Evolutionary conservation across 2,113 vertebrate genomes (phyloP).

Genomic region (Thunnus thynnus): DNA sequence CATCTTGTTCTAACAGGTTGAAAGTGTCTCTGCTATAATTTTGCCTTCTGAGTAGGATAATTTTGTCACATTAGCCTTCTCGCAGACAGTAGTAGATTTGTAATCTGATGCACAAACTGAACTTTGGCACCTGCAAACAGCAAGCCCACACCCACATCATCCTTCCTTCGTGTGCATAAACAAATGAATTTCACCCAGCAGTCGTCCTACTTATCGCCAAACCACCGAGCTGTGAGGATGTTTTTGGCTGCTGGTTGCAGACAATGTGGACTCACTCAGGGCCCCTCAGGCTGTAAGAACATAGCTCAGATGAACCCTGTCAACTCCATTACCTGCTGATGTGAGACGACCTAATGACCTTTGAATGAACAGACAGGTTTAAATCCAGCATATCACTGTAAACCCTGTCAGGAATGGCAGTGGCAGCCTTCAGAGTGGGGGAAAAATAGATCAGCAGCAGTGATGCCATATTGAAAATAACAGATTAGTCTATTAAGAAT

Average conservation of each 20-base stretch:
- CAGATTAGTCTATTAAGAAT: conserved; percentile 20
- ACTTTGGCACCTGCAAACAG: conserved; percentile 37
- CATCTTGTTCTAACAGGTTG: conserved; percentile 18
- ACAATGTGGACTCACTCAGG: conserved; percentile 41
- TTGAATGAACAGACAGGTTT: conserved; percentile 69
- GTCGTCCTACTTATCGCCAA: conserved; percentile 62
- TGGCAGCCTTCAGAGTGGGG: conserved; percentile 17
- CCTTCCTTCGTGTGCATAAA: conserved; percentile 58
- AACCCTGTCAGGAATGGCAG: conserved; percentile 47
- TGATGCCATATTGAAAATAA: conserved; percentile 22
- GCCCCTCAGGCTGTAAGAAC: conserved; percentile 69
- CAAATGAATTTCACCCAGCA: conserved; percentile 65
- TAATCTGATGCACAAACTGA: conserved; percentile 38
- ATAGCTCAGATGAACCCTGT: conserved; percentile 76
- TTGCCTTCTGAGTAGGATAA: conserved; percentile 10
- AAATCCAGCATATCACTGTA: conserved; percentile 56
- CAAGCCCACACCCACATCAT: conserved; percentile 22
- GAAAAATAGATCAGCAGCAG: conserved; percentile 11
- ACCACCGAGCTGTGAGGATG: conserved; percentile 57
- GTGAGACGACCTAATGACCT: conserved; percentile 80
- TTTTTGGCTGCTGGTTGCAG: conserved; percentile 68
- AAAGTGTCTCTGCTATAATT: neutral
- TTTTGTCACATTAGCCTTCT: conserved; percentile 46
- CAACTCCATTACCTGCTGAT: conserved; percentile 81
- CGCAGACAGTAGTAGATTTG: conserved; percentile 25